phyloP scores from a whole-genome alignment of 2,113 vertebrate species.

The Talpa occidentalis region DNA sequence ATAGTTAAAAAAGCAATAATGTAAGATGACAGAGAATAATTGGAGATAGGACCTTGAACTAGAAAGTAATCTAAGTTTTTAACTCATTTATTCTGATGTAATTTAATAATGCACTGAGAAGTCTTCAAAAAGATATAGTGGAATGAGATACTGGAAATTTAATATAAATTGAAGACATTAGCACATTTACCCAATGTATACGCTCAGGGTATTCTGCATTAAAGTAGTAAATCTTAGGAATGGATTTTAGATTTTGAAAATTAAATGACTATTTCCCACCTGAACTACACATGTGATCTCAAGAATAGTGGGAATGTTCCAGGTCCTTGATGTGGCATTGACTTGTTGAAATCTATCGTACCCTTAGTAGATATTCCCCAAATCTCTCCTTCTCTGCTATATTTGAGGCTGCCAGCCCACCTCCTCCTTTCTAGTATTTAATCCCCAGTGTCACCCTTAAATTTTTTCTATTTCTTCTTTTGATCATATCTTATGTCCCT shows the following conservation, averaged over 20 bases:
- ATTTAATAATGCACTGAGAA: conserved; percentile 22
- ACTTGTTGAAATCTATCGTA: rapidly evolving
- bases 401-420: neutral
- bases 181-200: neutral
- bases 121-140: neutral
- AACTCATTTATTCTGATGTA: conserved; percentile 11
- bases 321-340: too few species aligned
- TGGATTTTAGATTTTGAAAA: neutral
- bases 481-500: neutral
- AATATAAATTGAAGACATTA: conserved; percentile 11
- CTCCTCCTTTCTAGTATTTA: too few species aligned
- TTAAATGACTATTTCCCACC: neutral
- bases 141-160: neutral
- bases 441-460: neutral
- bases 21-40: neutral
- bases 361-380: neutral
- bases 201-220: neutral
- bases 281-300: neutral
- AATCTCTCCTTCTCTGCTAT: neutral
- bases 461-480: too few species aligned
- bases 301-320: neutral
- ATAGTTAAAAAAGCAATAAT: neutral
- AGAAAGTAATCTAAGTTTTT: neutral
- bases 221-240: neutral
- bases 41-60: neutral